These are phyloP conservation scores for Phalacrocorax carbo DNA, from an alignment of 2,113 vertebrate genomes.

Conservation along the genomic window DNA sequence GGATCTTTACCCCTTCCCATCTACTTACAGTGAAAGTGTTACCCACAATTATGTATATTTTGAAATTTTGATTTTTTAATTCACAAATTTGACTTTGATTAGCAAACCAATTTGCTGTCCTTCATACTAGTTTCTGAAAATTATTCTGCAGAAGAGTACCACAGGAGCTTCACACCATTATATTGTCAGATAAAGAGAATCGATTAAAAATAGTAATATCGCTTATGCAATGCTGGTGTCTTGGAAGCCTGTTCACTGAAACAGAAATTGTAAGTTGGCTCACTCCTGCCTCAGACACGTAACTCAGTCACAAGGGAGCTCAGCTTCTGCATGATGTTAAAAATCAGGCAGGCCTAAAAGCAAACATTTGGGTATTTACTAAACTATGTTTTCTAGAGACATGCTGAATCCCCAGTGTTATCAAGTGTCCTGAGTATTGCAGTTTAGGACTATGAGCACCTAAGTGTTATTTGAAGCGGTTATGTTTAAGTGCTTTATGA, in stretches of 20 bases:
- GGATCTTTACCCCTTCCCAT: not conserved
- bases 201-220: not conserved
- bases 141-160: not conserved
- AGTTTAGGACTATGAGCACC: not conserved
- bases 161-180: not conserved
- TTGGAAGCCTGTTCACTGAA: not conserved
- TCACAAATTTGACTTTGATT: not conserved
- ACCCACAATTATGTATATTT: not conserved
- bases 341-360: not conserved
- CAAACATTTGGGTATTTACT: not conserved
- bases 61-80: not conserved
- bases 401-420: not conserved
- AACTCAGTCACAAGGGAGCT: not conserved
- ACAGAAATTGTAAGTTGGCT: not conserved
- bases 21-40: not conserved
- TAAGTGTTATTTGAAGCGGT: not conserved
- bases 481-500: not conserved
- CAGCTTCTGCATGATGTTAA: not conserved
- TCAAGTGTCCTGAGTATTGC: not conserved
- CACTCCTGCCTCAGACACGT: not conserved
- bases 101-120: not conserved
- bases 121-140: not conserved
- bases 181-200: not conserved
- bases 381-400: not conserved
- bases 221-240: not conserved